Conservation (phyloP, 2,113 vertebrate species). For the Syngnathus typhle region DNA sequence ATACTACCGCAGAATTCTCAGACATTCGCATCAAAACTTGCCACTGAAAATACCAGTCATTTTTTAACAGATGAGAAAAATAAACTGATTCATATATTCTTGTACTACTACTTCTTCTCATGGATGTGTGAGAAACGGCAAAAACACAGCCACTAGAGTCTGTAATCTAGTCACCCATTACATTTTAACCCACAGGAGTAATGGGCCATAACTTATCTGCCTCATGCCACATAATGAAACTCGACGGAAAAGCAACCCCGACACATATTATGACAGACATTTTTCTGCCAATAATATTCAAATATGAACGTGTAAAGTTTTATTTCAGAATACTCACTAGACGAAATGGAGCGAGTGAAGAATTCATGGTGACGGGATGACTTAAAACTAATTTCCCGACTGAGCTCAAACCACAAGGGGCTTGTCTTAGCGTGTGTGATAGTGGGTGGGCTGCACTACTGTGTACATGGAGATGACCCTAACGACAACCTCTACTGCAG, state of each 20-base stretch:
- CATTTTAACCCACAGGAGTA: neutral
- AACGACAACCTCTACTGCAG: slow-evolving; percentile 39
- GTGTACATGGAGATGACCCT: slow-evolving; percentile 65
- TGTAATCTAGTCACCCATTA: neutral
- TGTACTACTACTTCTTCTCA: neutral
- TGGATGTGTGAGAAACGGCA: neutral
- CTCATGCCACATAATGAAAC: neutral
- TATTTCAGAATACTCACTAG: slow-evolving; percentile 43
- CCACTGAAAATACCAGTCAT: neutral
- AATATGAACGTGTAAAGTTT: neutral
- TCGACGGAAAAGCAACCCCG: neutral
- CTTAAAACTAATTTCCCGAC: slow-evolving; percentile 27
- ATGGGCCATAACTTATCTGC: neutral
- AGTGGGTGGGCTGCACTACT: slow-evolving; percentile 44
- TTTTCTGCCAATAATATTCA: neutral
- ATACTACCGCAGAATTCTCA: neutral
- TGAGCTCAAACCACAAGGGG: slow-evolving; percentile 27
- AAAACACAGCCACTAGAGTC: neutral
- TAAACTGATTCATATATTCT: neutral
- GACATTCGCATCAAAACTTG: neutral
- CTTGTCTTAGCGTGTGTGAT: slow-evolving; percentile 17
- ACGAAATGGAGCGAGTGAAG: slow-evolving; percentile 16
- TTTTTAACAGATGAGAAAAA: neutral
- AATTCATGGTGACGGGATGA: slow-evolving; percentile 36
- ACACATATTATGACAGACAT: neutral